phyloP scores from a whole-genome alignment of 1,140 invertebrate genomes.

The Brachionus rubens region DNA sequence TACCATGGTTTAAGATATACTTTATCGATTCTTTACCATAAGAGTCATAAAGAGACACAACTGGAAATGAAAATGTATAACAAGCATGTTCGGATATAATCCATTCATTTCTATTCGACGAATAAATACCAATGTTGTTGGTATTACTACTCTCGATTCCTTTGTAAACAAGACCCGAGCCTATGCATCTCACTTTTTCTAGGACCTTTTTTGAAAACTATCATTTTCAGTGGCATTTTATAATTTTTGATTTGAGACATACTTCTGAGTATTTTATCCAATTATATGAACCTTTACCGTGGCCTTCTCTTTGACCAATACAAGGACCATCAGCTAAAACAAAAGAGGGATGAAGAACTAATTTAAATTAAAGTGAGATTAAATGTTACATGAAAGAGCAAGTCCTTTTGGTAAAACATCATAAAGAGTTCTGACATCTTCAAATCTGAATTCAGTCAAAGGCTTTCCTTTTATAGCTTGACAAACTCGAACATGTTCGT shows the following conservation, averaged over 20 bases:
- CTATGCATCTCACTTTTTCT: conserved; percentile 1
- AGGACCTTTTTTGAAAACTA: too few species aligned
- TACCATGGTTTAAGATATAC: conserved; percentile 45
- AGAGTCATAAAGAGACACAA: conserved; percentile 36
- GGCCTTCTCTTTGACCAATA: conserved; percentile 32
- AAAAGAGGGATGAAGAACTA: not conserved
- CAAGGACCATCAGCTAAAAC: conserved; percentile 36
- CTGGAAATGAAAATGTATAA: conserved; percentile 30
- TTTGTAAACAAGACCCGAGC: not conserved
- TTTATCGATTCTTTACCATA: conserved; percentile 40
- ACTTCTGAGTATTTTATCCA: conserved; percentile 45
- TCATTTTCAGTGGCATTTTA: too few species aligned
- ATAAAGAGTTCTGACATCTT: conserved; percentile 32
- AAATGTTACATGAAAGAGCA: not conserved
- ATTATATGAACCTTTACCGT: conserved; percentile 4
- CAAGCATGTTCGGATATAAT: conserved; percentile 39
- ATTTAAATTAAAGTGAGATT: not conserved
- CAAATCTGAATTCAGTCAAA: conserved; percentile 11
- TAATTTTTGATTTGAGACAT: too few species aligned
- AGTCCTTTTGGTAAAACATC: conserved; percentile 31
- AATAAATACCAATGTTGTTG: conserved; percentile 32
- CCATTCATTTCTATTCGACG: conserved; percentile 42
- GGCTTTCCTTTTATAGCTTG: not conserved
- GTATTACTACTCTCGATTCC: conserved; percentile 32
- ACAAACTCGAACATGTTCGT: conserved; percentile 16